Conservation (phyloP, 2,797 vertebrate genomes). For the Chaunax sp. region DNA sequence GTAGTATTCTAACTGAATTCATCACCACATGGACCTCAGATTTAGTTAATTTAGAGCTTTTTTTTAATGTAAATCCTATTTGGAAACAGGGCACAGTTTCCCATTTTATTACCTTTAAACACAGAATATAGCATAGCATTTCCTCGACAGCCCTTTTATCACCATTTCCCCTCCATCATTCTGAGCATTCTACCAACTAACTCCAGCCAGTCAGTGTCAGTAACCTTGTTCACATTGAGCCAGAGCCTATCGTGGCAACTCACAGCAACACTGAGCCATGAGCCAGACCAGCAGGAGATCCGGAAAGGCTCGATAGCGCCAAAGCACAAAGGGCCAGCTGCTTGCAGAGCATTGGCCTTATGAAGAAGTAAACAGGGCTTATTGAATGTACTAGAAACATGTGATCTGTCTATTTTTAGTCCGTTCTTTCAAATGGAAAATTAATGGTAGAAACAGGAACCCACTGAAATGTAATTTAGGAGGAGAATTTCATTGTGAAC, state of each 20-base stretch:
- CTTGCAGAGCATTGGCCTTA: constrained; percentile 71
- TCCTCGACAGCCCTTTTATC: neutral
- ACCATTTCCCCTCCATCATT: constrained; percentile 38
- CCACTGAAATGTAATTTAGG: neutral
- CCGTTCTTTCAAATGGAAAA: constrained; percentile 29
- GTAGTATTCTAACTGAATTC: no score
- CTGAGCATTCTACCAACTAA: constrained; percentile 41
- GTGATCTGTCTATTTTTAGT: constrained; percentile 44
- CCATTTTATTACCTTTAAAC: neutral
- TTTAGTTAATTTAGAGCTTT: no score
- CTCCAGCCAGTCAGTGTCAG: constrained; percentile 60
- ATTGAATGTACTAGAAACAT: constrained; percentile 66
- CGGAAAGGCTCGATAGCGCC: constrained; percentile 75
- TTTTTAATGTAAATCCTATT: neutral
- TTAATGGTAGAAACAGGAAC: constrained; percentile 12
- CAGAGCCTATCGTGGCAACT: constrained; percentile 70
- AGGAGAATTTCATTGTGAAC: neutral
- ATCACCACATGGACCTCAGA: no score
- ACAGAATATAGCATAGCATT: constrained; percentile 2
- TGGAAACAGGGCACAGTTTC: constrained; percentile 1
- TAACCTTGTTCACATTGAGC: constrained; percentile 67
- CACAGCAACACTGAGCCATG: constrained; percentile 55
- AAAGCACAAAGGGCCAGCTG: constrained; percentile 84
- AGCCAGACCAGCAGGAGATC: constrained; percentile 83
- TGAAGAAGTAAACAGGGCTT: constrained; percentile 57